phyloP scores from a whole-genome alignment of 2,888 invertebrate genomes.

The Polyploca ridens region DNA sequence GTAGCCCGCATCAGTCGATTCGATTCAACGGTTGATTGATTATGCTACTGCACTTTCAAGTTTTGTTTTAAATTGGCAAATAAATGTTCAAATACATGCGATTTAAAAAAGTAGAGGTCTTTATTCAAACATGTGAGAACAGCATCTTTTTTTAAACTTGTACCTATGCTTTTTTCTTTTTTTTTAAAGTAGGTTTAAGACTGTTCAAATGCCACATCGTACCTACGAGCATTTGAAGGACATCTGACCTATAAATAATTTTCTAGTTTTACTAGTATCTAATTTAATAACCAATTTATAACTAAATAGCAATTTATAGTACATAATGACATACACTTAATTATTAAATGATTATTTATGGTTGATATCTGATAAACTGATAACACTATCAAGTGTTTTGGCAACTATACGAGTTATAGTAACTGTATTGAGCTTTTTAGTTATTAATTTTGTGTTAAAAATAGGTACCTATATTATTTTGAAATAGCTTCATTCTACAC shows the following conservation, averaged over 20 bases:
- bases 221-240: not conserved
- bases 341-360: not conserved
- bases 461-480: not conserved
- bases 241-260: not conserved
- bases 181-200: too few species aligned
- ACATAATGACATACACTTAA: not conserved
- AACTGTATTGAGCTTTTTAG: too few species aligned
- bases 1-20: not conserved
- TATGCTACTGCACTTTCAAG: not conserved
- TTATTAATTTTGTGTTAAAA: too few species aligned
- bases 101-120: too few species aligned
- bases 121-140: too few species aligned
- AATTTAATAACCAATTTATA: not conserved
- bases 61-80: not conserved
- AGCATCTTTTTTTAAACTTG: too few species aligned
- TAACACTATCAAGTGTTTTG: not conserved
- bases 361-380: not conserved
- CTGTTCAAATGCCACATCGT: not conserved
- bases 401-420: not conserved
- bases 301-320: not conserved
- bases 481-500: not conserved
- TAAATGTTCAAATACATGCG: too few species aligned
- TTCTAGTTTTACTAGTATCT: not conserved
- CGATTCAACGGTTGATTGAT: constrained; percentile 2
- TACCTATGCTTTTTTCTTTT: not conserved